Evolutionary conservation across 2,797 vertebrate genomes (phyloP).

Genomic region (Pyrocephalus nanus): DNA sequence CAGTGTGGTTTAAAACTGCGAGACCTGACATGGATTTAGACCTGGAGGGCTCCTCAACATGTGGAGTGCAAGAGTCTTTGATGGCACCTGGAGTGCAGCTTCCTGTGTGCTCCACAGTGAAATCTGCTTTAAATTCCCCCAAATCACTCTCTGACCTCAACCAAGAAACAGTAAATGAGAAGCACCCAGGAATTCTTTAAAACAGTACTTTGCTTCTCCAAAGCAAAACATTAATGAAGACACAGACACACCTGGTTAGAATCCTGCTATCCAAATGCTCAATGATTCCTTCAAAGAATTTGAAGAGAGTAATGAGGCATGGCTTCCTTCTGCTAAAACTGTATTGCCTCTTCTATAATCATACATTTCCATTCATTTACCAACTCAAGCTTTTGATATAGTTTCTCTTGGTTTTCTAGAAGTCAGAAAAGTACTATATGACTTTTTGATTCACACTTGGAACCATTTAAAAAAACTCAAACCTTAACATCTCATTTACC

Average conservation of each 20-base stretch:
- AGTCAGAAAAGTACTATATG: neutral
- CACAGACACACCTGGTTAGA: neutral
- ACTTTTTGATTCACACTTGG: neutral
- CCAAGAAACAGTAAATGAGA: neutral
- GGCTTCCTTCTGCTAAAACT: neutral
- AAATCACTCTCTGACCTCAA: neutral
- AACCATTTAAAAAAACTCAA: neutral
- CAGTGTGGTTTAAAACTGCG: neutral
- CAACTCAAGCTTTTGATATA: neutral
- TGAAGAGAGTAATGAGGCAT: constrained; percentile 1
- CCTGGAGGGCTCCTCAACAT: neutral
- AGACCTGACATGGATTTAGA: neutral
- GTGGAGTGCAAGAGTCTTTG: neutral
- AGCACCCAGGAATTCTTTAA: neutral
- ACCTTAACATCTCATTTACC: neutral
- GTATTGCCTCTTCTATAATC: neutral
- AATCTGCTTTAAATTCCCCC: neutral
- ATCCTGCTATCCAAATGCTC: neutral
- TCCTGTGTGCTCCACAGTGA: neutral
- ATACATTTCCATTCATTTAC: neutral
- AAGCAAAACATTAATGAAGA: neutral
- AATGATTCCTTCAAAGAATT: neutral
- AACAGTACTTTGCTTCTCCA: neutral
- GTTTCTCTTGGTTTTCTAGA: neutral
- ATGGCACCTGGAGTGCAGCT: neutral